Base-by-base conservation (phyloP, 2,888 invertebrate species). In the Torymus tubicola region DNA sequence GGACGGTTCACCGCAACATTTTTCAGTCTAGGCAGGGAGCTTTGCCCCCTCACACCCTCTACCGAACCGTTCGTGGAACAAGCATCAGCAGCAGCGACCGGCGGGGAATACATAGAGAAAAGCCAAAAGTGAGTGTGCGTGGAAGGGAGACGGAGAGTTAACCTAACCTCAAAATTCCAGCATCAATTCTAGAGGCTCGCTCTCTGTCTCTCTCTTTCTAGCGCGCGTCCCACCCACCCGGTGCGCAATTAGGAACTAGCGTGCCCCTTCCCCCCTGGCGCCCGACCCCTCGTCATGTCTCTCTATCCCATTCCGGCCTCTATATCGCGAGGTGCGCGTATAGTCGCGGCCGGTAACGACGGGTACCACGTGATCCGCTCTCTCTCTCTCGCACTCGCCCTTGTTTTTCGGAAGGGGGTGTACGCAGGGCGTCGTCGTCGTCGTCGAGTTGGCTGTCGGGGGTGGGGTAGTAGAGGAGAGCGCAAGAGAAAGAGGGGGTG, bases 151-250 rank as follows among this genome's bases (percentile, higher is more conserved):
- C 84, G 83, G 83, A 79, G 86, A 86, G 87, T 87, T 88, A 87
- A 87, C 86, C 87, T 88, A 88, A 87, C 89, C 88, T 88, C 89
- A 88, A 89, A 89, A 89, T 89, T 89, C 86, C 87, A 89, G 88
- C 89, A 89, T 89, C 88, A 89, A 89, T 89, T 89, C 88, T 88
- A 84, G 85, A 89, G 85, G 85, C 86, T 86, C 87, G 21, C 86
- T 61, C 67, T 64, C 69, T 53, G 61, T 61, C 70, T 52, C 50
- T 14, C 72, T 69, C 61, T 63, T 50, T 69, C 76, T 52, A 52
- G 14, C 85, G 85, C 84, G 86, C 86, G 87, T 87, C 85, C 87
- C 87, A 87, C 87, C 87, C 86, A 88, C 84, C 87, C 87, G 85
- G 87, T 85, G 65, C 75, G 89, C 89, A 89, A 89, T 89, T 88